A percentile compares a stretch with the other conserved stretches of the same genome.
Conservation (phyloP, 1,140 invertebrate genomes). For the Coenobita brevimanus region DNA sequence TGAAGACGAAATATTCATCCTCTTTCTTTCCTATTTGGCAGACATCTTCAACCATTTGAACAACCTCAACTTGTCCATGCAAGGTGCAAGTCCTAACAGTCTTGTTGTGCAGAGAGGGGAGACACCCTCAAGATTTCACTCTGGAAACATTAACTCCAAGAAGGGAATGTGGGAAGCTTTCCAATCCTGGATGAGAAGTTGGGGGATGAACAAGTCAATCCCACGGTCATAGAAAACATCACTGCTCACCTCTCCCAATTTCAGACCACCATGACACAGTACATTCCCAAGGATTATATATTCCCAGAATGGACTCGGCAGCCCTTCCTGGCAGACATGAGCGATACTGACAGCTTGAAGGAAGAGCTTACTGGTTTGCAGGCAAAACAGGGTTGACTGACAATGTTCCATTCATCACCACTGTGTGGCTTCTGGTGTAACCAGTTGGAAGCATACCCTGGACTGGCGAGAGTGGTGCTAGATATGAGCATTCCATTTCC, state of each 20-base stretch:
- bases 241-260: not conserved
- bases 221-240: not conserved
- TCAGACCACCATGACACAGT: no score
- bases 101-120: not conserved
- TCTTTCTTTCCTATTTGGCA: constrained; percentile 11
- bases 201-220: not conserved
- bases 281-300: no score
- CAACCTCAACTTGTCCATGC: no score
- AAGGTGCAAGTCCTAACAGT: not conserved
- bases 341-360: no score
- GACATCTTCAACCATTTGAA: constrained; percentile 1
- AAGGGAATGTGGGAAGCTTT: constrained; percentile 17
- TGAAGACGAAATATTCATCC: constrained; percentile 2
- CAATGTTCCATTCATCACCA: not conserved
- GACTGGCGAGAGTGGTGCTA: not conserved
- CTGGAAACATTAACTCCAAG: not conserved
- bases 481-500: constrained; percentile 7
- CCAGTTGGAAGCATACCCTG: no score
- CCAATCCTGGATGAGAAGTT: not conserved
- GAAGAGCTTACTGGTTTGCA: constrained; percentile 10
- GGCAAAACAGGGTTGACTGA: not conserved
- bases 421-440: constrained; percentile 11
- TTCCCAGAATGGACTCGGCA: no score
- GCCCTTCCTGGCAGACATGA: no score
- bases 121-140: constrained; percentile 4